A percentile compares a stretch with the other conserved stretches of the same genome.
These are phyloP conservation scores for Drosophila infuscata DNA, from an alignment of 2,888 invertebrate genomes.

Conservation along the genomic window DNA sequence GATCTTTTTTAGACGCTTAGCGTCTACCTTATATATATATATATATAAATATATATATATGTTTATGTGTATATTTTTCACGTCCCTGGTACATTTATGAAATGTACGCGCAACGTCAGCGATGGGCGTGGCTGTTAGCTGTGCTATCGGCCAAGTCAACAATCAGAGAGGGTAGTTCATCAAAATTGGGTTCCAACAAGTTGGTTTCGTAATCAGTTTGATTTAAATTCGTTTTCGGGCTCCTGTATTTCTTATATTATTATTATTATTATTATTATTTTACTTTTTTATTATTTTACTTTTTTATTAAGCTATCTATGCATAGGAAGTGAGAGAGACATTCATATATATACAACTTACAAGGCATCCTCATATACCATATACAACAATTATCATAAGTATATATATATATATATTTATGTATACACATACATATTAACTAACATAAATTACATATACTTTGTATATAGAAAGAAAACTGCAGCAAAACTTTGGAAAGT, in stretches of 20 bases:
- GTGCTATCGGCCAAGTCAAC: slow-evolving; percentile 40
- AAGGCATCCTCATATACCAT: slow-evolving; percentile 49
- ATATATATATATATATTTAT: slow-evolving; percentile 34
- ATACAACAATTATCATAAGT: slow-evolving; percentile 50
- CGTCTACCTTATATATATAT: slow-evolving; percentile 47
- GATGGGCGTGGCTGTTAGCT: slow-evolving; percentile 39
- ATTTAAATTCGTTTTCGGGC: slow-evolving; percentile 4
- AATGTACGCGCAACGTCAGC: slow-evolving; percentile 60
- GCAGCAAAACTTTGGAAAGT: slow-evolving; percentile 53
- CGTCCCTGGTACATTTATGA: slow-evolving; percentile 73
- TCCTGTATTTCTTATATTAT: slow-evolving; percentile 38
- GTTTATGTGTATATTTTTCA: slow-evolving; percentile 38
- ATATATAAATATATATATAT: neutral
- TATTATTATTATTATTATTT: slow-evolving; percentile 1
- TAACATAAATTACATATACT: slow-evolving; percentile 49
- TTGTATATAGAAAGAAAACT: slow-evolving; percentile 63
- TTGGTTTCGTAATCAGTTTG: slow-evolving; percentile 28
- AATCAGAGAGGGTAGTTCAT: slow-evolving; percentile 6
- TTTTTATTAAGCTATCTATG: slow-evolving; percentile 34
- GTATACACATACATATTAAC: slow-evolving; percentile 37
- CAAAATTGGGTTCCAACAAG: slow-evolving; percentile 29
- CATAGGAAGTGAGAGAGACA: slow-evolving; percentile 33
- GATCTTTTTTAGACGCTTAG: slow-evolving; percentile 68
- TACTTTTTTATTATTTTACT: slow-evolving; percentile 23
- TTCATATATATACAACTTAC: slow-evolving; percentile 43